Conservation (phyloP, 2,797 vertebrate species). For the Takifugu ocellatus region DNA sequence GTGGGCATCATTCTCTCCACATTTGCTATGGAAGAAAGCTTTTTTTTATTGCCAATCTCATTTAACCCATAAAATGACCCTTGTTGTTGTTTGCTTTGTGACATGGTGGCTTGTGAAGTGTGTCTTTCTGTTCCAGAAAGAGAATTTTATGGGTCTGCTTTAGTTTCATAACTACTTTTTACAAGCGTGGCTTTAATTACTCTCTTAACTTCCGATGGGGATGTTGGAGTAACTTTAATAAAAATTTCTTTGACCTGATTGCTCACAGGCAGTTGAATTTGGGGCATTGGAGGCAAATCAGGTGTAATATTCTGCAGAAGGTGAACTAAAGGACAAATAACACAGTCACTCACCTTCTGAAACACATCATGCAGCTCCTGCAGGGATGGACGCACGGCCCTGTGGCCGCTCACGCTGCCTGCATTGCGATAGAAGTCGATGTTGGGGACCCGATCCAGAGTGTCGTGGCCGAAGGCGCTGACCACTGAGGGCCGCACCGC, state of each 20-base stretch:
- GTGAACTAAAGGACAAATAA: slow-evolving; percentile 12
- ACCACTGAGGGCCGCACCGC: slow-evolving; percentile 78
- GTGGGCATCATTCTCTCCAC: no score
- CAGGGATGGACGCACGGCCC: slow-evolving; percentile 86
- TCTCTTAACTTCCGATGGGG: no score
- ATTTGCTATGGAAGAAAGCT: no score
- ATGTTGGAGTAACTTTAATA: no score
- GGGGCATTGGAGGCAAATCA: slow-evolving; percentile 2
- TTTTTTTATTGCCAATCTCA: no score
- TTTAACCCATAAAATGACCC: no score
- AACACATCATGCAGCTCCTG: slow-evolving; percentile 94
- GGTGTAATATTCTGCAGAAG: slow-evolving; percentile 17
- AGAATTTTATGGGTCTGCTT: no score
- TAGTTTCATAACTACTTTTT: no score
- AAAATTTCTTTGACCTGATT: not conserved
- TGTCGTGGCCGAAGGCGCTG: slow-evolving; percentile 92
- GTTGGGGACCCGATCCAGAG: slow-evolving; percentile 89
- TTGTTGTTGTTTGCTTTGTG: no score
- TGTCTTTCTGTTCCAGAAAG: no score
- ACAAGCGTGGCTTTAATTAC: no score
- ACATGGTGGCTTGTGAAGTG: no score
- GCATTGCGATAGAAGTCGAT: slow-evolving; percentile 96
- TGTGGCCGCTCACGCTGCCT: slow-evolving; percentile 88
- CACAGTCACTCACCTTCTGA: slow-evolving; percentile 83
- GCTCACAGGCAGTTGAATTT: slow-evolving; percentile 14